Evolutionary conservation across 2,113 vertebrate genomes (phyloP).

Genomic region (Pagrus major): DNA sequence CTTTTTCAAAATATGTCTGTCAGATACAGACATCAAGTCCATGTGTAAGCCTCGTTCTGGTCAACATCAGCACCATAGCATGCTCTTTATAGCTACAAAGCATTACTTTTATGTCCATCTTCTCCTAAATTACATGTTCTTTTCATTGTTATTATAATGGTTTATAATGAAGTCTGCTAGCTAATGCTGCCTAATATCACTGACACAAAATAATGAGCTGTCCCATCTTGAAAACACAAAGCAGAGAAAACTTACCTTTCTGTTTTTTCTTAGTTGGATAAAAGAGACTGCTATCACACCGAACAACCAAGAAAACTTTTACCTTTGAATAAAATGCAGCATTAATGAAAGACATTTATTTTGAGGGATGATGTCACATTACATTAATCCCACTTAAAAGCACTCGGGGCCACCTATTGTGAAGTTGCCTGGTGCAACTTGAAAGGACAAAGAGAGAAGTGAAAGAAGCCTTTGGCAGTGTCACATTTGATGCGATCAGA

Average conservation of each 20-base stretch:
- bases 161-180: not conserved
- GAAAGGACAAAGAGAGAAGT: not conserved
- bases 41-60: not conserved
- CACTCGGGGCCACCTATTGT: not conserved
- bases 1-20: not conserved
- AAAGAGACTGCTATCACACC: not conserved
- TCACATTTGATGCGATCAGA: slow-evolving; percentile 34
- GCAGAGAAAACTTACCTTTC: not conserved
- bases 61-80: not conserved
- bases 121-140: not conserved
- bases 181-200: not conserved
- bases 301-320: not conserved
- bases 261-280: not conserved
- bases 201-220: not conserved
- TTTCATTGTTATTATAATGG: not conserved
- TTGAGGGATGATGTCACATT: slow-evolving; percentile 2
- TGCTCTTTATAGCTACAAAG: not conserved
- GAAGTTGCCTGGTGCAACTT: slow-evolving; percentile 23
- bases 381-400: slow-evolving; percentile 27
- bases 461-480: not conserved
- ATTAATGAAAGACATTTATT: slow-evolving; percentile 19
- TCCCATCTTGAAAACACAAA: not conserved
- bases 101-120: not conserved
- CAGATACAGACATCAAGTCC: not conserved
- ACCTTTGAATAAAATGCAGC: slow-evolving; percentile 12